Evolutionary conservation across 1,140 invertebrate species (phyloP).

Genomic region (Plectus sambesii): DNA sequence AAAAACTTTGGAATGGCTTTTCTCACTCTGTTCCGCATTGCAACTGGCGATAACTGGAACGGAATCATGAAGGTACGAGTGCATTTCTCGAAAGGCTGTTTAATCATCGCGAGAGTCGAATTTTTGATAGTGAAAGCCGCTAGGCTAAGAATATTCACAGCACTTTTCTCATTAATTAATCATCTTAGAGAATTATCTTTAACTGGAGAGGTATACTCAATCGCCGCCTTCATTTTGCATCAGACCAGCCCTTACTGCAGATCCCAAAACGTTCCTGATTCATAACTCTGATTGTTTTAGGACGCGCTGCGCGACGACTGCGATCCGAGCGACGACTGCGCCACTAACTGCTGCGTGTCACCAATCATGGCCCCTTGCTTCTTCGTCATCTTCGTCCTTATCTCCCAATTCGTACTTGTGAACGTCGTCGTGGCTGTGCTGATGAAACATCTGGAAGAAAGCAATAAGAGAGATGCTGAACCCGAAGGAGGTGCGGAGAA

Average conservation of each 20-base stretch:
- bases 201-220: no score
- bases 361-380: slow-evolving; percentile 92
- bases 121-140: no score
- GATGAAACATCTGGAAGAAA: slow-evolving; percentile 99
- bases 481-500: not conserved
- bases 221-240: slow-evolving; percentile 4
- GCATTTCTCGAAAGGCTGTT: slow-evolving; percentile 1
- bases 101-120: no score
- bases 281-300: slow-evolving; percentile 42
- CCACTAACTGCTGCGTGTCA: slow-evolving; percentile 93
- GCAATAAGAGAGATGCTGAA: slow-evolving; percentile 59
- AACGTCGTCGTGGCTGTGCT: slow-evolving; percentile 98
- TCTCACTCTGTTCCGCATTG: slow-evolving; percentile 91
- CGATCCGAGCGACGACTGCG: slow-evolving; percentile 75
- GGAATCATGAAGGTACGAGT: slow-evolving; percentile 85
- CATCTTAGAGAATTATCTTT: no score
- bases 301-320: slow-evolving; percentile 92
- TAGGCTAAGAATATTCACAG: no score
- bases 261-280: slow-evolving; percentile 1
- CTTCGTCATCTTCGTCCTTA: slow-evolving; percentile 97
- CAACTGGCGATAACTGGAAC: slow-evolving; percentile 99
- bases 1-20: slow-evolving; percentile 99
- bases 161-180: no score
- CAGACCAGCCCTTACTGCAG: slow-evolving; percentile 3
- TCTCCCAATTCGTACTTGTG: slow-evolving; percentile 99